Evolutionary conservation across 2,888 invertebrate genomes (phyloP).

Genomic region (Neoitamus cyanurus): DNA sequence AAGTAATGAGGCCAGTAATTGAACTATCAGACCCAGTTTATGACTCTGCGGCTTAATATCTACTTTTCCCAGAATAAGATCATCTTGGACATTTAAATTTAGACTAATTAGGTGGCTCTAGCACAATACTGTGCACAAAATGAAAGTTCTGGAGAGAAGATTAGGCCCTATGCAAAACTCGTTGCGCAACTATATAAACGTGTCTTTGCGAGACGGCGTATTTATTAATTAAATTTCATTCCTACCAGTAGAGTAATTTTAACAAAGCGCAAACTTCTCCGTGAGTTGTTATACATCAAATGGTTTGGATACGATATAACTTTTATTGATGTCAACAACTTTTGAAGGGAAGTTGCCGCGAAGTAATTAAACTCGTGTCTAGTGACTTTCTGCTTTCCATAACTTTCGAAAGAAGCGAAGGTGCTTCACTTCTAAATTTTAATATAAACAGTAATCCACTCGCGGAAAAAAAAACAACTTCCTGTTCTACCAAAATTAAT

Average conservation of each 20-base stretch:
- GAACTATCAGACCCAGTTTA: not conserved
- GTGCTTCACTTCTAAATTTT: not conserved
- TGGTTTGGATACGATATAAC: slow-evolving; percentile 12
- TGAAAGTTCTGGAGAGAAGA: not conserved
- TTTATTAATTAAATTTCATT: not conserved
- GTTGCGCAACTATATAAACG: not conserved
- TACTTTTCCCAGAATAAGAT: too few species aligned
- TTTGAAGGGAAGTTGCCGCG: not conserved
- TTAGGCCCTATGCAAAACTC: not conserved
- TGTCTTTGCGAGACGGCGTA: not conserved
- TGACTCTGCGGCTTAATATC: too few species aligned
- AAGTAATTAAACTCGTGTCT: slow-evolving; percentile 26
- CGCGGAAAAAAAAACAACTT: not conserved
- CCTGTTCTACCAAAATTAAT: not conserved
- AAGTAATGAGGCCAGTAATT: not conserved
- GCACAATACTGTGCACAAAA: not conserved
- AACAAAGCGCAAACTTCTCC: not conserved
- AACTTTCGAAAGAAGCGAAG: not conserved
- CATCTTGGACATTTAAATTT: not conserved
- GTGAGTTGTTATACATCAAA: not conserved
- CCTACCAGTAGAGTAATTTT: slow-evolving; percentile 2
- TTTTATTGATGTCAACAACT: slow-evolving; percentile 37
- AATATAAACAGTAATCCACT: not conserved
- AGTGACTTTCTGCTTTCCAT: not conserved
- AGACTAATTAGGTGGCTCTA: not conserved